Evolutionary conservation across 2,797 vertebrate genomes (phyloP).

Genomic region (Pristis pectinata): DNA sequence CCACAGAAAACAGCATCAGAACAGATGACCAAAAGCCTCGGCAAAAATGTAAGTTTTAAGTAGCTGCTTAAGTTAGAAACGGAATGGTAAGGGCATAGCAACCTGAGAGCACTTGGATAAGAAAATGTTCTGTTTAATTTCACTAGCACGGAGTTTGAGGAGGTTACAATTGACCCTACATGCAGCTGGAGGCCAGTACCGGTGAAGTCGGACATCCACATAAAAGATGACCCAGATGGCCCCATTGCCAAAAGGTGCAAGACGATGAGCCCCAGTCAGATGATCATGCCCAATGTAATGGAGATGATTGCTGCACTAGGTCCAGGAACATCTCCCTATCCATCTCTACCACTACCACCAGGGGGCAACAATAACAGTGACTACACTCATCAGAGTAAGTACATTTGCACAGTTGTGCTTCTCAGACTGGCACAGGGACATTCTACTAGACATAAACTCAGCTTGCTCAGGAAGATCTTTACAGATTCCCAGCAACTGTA

Average conservation of each 20-base stretch:
- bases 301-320: constrained; percentile 90
- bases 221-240: constrained; percentile 87
- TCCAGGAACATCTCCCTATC: constrained; percentile 70
- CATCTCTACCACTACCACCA: constrained; percentile 55
- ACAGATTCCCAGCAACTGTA: neutral
- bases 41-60: too few species aligned
- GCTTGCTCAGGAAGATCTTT: neutral
- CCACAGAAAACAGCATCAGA: too few species aligned
- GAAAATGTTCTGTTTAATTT: neutral
- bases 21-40: too few species aligned
- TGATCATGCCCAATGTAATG: constrained; percentile 90
- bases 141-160: constrained; percentile 82
- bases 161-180: constrained; percentile 91
- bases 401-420: neutral
- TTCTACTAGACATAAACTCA: neutral
- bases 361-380: constrained; percentile 62
- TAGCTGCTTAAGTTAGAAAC: too few species aligned
- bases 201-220: constrained; percentile 77
- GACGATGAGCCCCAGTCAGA: constrained; percentile 83
- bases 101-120: neutral
- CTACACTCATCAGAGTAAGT: constrained; percentile 69
- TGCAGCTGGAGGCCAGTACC: constrained; percentile 94
- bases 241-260: constrained; percentile 83
- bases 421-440: neutral
- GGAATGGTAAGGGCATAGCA: neutral